Evolutionary conservation across 2,888 invertebrate genomes (phyloP).

Genomic region (Eupithecia dodoneata): DNA sequence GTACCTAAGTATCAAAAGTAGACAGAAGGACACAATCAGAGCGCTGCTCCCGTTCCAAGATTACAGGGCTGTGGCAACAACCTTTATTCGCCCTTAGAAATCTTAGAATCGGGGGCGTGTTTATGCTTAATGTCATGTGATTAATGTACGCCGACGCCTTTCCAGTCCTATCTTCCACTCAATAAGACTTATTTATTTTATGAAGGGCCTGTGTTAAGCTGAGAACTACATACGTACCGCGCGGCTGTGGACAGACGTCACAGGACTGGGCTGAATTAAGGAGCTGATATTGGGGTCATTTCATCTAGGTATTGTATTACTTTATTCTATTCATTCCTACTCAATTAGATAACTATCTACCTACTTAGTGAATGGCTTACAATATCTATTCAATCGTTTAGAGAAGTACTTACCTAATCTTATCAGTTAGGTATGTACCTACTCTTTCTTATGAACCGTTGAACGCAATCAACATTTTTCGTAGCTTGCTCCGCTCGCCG

Average conservation of each 20-base stretch:
- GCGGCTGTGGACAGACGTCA: slow-evolving; percentile 54
- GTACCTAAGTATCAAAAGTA: background rate
- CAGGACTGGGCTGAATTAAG: slow-evolving; percentile 53
- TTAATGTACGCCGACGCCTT: slow-evolving; percentile 67
- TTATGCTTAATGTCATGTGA: slow-evolving; percentile 71
- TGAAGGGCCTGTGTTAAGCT: slow-evolving; percentile 59
- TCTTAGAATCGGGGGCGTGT: slow-evolving; percentile 27
- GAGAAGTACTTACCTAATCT: too few species aligned
- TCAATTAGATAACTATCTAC: too few species aligned
- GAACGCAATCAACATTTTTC: too few species aligned
- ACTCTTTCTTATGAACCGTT: too few species aligned
- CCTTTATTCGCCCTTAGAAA: slow-evolving; percentile 43
- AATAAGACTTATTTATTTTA: slow-evolving; percentile 63
- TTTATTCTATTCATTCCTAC: too few species aligned
- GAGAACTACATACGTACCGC: slow-evolving; percentile 30
- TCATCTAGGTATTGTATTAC: background rate
- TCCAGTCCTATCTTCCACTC: slow-evolving; percentile 61
- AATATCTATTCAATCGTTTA: background rate
- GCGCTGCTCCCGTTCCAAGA: slow-evolving; percentile 37
- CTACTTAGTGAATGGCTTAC: background rate
- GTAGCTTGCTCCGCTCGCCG: too few species aligned
- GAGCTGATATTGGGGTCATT: background rate
- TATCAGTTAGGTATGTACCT: too few species aligned
- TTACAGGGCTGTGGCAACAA: slow-evolving; percentile 49
- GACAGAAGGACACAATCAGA: slow-evolving; percentile 41